These are phyloP conservation scores for Xanthorhoe spadicearia DNA, from an alignment of 2,888 invertebrate genomes.

Conservation along the genomic window DNA sequence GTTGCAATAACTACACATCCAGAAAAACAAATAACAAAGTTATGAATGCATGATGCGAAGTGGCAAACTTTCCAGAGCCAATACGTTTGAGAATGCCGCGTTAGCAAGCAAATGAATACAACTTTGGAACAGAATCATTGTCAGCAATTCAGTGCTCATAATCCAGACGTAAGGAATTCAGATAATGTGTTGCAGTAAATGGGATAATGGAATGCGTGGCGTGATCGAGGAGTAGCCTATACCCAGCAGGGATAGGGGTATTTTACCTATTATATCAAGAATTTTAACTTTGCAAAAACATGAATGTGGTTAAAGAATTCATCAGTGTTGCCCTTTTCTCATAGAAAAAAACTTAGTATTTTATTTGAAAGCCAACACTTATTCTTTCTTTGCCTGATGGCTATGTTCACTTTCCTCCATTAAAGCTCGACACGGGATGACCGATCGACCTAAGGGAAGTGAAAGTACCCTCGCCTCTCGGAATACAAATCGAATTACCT, in stretches of 20 bases:
- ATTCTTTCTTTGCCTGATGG: background rate
- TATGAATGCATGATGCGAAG: constrained; percentile 18
- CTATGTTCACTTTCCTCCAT: background rate
- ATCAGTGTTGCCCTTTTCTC: no score
- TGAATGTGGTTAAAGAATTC: no score
- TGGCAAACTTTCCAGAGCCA: constrained; percentile 14
- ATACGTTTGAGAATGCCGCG: constrained; percentile 19
- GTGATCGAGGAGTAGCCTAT: no score
- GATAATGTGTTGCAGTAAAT: no score
- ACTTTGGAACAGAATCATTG: no score
- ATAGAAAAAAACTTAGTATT: no score
- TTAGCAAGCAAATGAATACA: constrained; percentile 3
- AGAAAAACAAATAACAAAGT: constrained; percentile 18
- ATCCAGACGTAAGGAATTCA: no score
- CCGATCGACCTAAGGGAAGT: constrained; percentile 1
- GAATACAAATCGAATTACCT: background rate
- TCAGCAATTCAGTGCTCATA: no score
- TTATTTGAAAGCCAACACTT: background rate
- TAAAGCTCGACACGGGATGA: background rate
- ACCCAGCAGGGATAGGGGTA: no score
- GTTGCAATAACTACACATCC: constrained; percentile 17
- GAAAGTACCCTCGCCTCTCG: background rate
- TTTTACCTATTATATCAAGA: no score
- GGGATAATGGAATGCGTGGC: no score
- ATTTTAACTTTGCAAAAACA: no score